Base-by-base conservation (phyloP, 1,140 invertebrate genomes). In the Conopomorpha cramerella region DNA sequence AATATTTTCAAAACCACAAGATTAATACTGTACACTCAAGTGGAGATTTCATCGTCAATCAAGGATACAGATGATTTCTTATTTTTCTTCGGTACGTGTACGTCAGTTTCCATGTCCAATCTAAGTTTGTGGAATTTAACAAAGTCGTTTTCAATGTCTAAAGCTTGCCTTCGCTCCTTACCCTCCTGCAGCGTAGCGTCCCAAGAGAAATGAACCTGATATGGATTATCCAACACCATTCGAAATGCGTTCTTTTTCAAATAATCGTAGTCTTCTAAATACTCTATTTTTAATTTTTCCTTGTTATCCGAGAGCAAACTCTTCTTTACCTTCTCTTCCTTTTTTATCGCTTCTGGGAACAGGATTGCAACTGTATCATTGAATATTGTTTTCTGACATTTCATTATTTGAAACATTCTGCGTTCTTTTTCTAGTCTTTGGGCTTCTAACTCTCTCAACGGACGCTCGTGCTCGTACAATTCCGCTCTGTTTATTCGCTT, bases 301-400 rank as follows among this genome's bases (percentile, higher is more conserved):
- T 56, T 71, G 35, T 68, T 48, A 30, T 57, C 57, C 1, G 52
- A 38, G 0, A 74, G 34, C 18, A 59, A 49, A 42, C 54, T 63
- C 19, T 56, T 64, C 38, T 62, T 58, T 12, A 47, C 29, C 42
- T 72, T 68, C 12, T 35, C 46, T 40, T 56, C 43, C 29, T 67
- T 67, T 37, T 71, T 58, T 19, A 70, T 64, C 10, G 70, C 72
- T 54, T 79, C 77, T 3, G 77, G 77, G 36, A 77, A 79, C 14
- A 74, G 41, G 37, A 79, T 76, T 8, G 74, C 68, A 16, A 78
- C 71, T n/a, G 71, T 67, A 26, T 78, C 77, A 41, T 76, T 73
- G 42, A 79, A 79, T 37, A 79, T 74, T 16, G 48, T 50, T 36
- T 74, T 62, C 37, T 77, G 73, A 39, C 71, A 67, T 46, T 76